phyloP scores from a whole-genome alignment of 1,140 invertebrate species.

The Zaprionus capensis region DNA sequence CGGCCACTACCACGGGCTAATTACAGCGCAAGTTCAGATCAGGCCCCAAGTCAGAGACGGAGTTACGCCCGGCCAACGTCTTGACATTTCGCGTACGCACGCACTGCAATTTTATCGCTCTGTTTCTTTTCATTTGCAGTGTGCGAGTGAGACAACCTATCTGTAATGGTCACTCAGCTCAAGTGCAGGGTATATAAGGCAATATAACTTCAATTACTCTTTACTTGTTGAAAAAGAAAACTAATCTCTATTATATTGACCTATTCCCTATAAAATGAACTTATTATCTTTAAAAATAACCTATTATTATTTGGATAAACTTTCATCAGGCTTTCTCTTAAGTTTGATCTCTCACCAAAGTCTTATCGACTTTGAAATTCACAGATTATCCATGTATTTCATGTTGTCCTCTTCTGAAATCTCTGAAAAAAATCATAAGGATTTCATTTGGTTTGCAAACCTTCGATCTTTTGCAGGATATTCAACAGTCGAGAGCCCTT shows the following conservation, averaged over 20 bases:
- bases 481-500: not conserved
- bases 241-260: no score
- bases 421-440: no score
- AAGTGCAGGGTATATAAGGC: not conserved
- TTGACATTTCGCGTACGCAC: constrained; percentile 67
- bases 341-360: not conserved
- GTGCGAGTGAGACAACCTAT: not conserved
- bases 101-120: constrained; percentile 20
- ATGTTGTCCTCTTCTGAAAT: no score
- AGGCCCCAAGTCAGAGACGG: not conserved
- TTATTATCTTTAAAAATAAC: no score
- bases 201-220: not conserved
- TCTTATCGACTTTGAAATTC: not conserved
- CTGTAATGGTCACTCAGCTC: not conserved
- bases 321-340: not conserved
- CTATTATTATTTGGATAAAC: not conserved
- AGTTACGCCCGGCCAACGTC: constrained; percentile 6
- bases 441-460: no score
- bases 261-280: no score
- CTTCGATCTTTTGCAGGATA: not conserved
- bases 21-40: constrained; percentile 8
- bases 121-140: not conserved
- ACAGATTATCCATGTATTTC: not conserved
- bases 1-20: not conserved
- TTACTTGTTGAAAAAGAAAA: not conserved